Evolutionary conservation across 2,888 invertebrate species (phyloP).

Genomic region (Hololepta plana): DNA sequence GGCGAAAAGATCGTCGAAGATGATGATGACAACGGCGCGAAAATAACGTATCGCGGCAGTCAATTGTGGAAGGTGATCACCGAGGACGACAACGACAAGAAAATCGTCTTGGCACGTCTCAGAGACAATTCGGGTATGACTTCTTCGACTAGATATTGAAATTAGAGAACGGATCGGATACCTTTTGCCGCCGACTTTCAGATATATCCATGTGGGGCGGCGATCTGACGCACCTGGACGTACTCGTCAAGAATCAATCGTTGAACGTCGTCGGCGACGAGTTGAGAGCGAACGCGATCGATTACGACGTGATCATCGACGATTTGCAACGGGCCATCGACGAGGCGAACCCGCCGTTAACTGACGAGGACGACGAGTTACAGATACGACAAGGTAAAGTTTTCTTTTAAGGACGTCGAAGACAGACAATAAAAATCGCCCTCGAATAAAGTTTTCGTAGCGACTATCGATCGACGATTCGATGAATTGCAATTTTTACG

Average conservation of each 20-base stretch:
- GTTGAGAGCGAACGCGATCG: conserved; percentile 42
- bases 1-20: conserved; percentile 5
- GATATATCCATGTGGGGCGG: conserved; percentile 49
- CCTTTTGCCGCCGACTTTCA: conserved; percentile 22
- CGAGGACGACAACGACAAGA: conserved; percentile 32
- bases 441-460: no score
- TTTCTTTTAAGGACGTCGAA: no score
- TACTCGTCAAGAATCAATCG: conserved; percentile 49
- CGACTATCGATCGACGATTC: no score
- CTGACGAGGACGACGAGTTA: conserved; percentile 44
- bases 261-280: conserved; percentile 41
- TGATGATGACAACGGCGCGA: conserved; percentile 6
- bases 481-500: no score
- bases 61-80: conserved; percentile 55
- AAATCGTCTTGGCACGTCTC: conserved; percentile 32
- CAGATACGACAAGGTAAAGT: conserved; percentile 49
- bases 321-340: conserved; percentile 65
- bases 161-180: no score
- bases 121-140: conserved; percentile 40
- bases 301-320: conserved; percentile 53
- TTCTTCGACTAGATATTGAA: no score
- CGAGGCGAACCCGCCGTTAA: conserved; percentile 55
- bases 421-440: no score
- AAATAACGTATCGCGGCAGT: conserved; percentile 51
- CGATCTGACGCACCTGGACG: conserved; percentile 42